Percentiles rank a stretch among this genome's conserved stretches.
Conservation (phyloP, 2,888 invertebrate genomes). For the Acanthococcus lagerstroemiae region DNA sequence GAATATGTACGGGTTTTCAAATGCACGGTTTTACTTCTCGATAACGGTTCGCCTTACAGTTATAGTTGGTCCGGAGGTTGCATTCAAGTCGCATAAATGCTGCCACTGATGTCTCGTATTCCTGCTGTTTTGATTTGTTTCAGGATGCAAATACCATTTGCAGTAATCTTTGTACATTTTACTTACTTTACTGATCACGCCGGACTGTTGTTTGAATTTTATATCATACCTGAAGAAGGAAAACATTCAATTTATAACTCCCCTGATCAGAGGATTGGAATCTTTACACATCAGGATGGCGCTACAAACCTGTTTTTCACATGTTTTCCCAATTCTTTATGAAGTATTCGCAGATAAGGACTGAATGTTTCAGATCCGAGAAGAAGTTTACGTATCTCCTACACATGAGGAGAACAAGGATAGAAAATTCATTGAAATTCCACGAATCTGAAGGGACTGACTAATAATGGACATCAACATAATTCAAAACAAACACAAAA, state of each 20-base stretch:
- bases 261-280: too few relatives aligned
- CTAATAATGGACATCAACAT: not conserved
- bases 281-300: too few relatives aligned
- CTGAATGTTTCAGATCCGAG: constrained; percentile 73
- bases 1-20: constrained; percentile 42
- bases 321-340: constrained; percentile 56
- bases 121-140: constrained; percentile 38
- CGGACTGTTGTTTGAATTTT: constrained; percentile 54
- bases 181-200: constrained; percentile 54
- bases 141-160: constrained; percentile 49
- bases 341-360: constrained; percentile 54
- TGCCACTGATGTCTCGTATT: constrained; percentile 69
- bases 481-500: not conserved
- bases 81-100: constrained; percentile 46
- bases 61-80: constrained; percentile 50
- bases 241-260: not conserved
- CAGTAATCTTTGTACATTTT: constrained; percentile 55
- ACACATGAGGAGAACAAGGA: constrained; percentile 40
- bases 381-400: constrained; percentile 59
- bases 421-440: not conserved
- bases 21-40: too few relatives aligned
- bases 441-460: not conserved
- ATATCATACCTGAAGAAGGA: constrained; percentile 43
- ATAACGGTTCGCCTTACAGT: too few relatives aligned
- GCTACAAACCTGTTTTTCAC: constrained; percentile 58